Conservation (phyloP, 2,888 invertebrate genomes). For the Lithodes maja region DNA sequence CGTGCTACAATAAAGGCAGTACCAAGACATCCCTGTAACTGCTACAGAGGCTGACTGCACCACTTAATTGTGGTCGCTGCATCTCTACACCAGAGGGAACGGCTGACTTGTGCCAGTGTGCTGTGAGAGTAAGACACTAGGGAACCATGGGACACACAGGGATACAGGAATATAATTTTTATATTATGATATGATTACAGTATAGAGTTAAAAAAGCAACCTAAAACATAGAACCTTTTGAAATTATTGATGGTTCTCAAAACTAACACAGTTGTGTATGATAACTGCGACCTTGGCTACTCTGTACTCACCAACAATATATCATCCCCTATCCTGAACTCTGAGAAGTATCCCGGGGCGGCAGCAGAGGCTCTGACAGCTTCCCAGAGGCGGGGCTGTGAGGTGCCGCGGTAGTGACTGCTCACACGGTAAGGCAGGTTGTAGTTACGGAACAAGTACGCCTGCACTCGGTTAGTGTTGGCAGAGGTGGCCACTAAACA, state of each 20-base stretch:
- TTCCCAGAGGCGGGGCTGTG: constrained; percentile 85
- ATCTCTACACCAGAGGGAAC: too few relatives aligned
- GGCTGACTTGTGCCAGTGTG: too few relatives aligned
- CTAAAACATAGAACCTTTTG: background rate
- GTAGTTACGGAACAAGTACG: constrained; percentile 91
- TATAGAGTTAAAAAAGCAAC: background rate
- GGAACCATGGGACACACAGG: too few relatives aligned
- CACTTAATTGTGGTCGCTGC: too few relatives aligned
- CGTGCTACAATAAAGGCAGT: too few relatives aligned
- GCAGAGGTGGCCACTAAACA: constrained; percentile 87
- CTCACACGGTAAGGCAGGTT: constrained; percentile 82
- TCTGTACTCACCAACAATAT: constrained; percentile 80
- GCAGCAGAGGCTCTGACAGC: constrained; percentile 92
- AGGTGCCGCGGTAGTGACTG: constrained; percentile 83
- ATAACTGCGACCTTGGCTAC: too few relatives aligned
- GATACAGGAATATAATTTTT: background rate
- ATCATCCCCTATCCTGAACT: constrained; percentile 82
- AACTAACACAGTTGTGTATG: too few relatives aligned
- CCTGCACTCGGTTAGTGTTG: constrained; percentile 82
- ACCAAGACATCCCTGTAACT: too few relatives aligned
- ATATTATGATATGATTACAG: too few relatives aligned
- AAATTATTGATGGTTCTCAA: background rate
- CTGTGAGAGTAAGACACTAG: too few relatives aligned
- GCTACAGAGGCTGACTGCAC: too few relatives aligned
- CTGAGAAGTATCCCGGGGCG: constrained; percentile 93